Evolutionary conservation across 53 echinoderm and acorn worm species (phyloP), one percentile per base, ranked within the genome.

Genomic region (Temnopleurus reevesii): DNA sequence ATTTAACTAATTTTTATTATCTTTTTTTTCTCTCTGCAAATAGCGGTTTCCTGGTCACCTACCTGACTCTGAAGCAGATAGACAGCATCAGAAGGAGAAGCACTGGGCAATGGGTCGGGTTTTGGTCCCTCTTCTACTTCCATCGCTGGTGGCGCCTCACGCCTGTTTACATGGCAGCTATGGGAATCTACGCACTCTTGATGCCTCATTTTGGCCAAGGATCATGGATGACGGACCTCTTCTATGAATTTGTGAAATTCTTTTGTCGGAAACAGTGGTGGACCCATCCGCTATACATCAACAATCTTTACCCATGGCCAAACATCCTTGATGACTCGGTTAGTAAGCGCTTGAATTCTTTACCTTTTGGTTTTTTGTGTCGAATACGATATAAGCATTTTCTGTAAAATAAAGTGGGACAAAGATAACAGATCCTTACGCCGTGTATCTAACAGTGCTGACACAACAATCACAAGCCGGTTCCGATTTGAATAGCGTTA

Each of bases 141-240:
- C 94, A 94, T 81, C 94, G 94, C 5, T 91, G 81, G 81, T 94
- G 94, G 94, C 90, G 94, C 18, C 64, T 94, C 12, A 94, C 94
- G 21, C 94, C 94, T 2, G 61, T 89, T 46, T 92, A 92, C 77
- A 90, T 90, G 89, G 80, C 92, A 15, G 77, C 83, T 2, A 43
- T 94, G 53, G 90, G 76, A n/a, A 89, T 92, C 3, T 83, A 25
- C 1, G 83, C 89, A 1, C 82, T 90, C 0, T 27, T 94, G 51
- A 0, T 31, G 0, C 26, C 81, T 9, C 89, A 92, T 44, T 81
- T 94, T 21, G 92, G 92, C 13, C 36, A 83, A 7, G 94, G 94
- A n/a, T n/a, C n/a, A n/a, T 29, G 61, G 24, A 15, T 8, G 12
- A 58, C 28, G 12, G 66, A 46, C 5, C 81, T 55, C 3, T 4